phyloP scores from a whole-genome alignment of 2,888 invertebrate species.

The Petrophora chlorosata region DNA sequence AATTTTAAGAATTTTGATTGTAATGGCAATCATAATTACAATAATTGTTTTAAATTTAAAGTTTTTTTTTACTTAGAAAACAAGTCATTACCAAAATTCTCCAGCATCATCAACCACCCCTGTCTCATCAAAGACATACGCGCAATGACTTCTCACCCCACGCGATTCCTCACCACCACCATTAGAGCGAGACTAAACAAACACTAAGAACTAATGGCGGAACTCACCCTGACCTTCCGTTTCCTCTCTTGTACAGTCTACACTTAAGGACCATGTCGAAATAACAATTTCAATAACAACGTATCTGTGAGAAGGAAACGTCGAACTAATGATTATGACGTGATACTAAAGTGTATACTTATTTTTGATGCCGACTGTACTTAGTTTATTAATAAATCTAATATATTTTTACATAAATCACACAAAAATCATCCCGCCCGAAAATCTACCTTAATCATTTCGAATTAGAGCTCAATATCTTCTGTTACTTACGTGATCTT shows the following conservation, averaged over 20 bases:
- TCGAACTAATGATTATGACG: no score
- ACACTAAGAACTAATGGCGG: slow-evolving; percentile 55
- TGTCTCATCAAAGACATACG: slow-evolving; percentile 26
- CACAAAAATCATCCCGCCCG: slow-evolving; percentile 29
- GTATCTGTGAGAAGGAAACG: no score
- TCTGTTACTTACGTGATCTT: background rate
- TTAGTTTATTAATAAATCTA: slow-evolving; percentile 55
- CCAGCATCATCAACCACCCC: slow-evolving; percentile 1
- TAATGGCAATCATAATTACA: no score
- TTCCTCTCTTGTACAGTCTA: no score
- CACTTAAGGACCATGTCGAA: no score
- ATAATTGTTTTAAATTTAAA: background rate
- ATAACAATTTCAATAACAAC: no score
- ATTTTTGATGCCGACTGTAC: no score
- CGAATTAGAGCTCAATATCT: background rate
- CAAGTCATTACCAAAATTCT: background rate
- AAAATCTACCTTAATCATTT: background rate
- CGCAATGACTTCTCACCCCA: slow-evolving; percentile 42
- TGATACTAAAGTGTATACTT: no score
- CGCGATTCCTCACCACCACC: slow-evolving; percentile 47
- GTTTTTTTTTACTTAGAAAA: background rate
- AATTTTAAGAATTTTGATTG: no score
- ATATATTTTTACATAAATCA: slow-evolving; percentile 54
- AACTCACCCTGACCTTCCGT: slow-evolving; percentile 53
- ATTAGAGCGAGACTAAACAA: slow-evolving; percentile 53